Conservation (phyloP, 37 sponge, comb jelly and placozoan genomes). For the Theonella swinhoei region DNA sequence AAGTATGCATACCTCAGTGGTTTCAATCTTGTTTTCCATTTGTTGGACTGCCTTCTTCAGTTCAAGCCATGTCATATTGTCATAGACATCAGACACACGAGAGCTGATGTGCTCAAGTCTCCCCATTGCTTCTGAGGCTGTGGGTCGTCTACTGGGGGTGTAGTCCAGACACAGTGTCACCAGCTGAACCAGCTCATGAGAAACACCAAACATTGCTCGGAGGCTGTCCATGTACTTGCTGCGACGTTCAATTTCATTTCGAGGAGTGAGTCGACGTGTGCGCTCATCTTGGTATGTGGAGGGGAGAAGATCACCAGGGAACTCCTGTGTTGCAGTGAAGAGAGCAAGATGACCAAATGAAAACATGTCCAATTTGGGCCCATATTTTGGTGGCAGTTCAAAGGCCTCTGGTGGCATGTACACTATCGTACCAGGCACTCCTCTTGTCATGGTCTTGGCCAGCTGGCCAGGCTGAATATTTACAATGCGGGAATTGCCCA, state of each 20-base stretch:
- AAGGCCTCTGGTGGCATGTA: constrained; percentile 42
- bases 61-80: not conserved
- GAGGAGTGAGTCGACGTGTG: not conserved
- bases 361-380: constrained; percentile 15
- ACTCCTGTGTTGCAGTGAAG: not conserved
- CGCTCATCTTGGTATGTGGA: not conserved
- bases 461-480: not conserved
- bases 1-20: not conserved
- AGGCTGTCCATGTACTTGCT: not conserved
- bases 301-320: not conserved
- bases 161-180: not conserved
- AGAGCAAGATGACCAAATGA: constrained; percentile 27
- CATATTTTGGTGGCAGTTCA: not conserved
- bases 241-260: constrained; percentile 24
- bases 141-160: not conserved
- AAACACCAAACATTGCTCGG: not conserved
- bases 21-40: too few species aligned
- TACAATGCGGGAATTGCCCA: constrained; percentile 29
- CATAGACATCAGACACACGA: not conserved
- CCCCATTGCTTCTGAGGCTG: not conserved
- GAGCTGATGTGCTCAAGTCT: not conserved
- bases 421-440: constrained; percentile 22
- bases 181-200: not conserved
- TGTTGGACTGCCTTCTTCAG: too few species aligned
- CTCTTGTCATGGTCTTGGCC: not conserved